Evolutionary conservation across 2,888 invertebrate species (phyloP).

Genomic region (Esperia sulphurella): DNA sequence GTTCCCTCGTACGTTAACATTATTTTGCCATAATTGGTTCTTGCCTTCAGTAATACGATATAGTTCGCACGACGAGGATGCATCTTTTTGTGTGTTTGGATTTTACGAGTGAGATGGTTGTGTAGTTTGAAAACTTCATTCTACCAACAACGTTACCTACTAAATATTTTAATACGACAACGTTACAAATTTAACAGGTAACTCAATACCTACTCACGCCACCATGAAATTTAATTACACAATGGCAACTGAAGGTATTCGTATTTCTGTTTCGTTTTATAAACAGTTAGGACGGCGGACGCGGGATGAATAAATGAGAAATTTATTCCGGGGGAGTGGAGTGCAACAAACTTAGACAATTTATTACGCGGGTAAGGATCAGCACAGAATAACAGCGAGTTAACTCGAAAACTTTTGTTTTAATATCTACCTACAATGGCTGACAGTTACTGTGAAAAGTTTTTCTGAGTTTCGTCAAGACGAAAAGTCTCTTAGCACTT

Average conservation of each 20-base stretch:
- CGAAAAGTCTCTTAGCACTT: neutral
- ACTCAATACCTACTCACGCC: neutral
- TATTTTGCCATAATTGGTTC: too few species aligned
- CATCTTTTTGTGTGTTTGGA: too few species aligned
- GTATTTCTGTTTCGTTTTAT: conserved; percentile 12
- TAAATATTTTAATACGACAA: too few species aligned
- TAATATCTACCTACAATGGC: neutral
- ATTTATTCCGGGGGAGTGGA: conserved; percentile 13
- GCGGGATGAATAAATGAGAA: conserved; percentile 14
- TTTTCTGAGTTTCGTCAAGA: neutral
- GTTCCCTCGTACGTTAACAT: too few species aligned
- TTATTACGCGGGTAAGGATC: conserved; percentile 16
- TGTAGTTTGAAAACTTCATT: too few species aligned
- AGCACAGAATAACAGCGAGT: conserved; percentile 8
- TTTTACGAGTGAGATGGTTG: too few species aligned
- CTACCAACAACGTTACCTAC: too few species aligned
- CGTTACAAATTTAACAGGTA: too few species aligned
- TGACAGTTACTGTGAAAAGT: neutral
- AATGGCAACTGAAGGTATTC: conserved; percentile 3
- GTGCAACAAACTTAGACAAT: conserved; percentile 23
- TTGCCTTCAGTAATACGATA: too few species aligned
- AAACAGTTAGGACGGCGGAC: conserved; percentile 14
- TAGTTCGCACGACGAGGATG: too few species aligned
- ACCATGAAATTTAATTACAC: conserved; percentile 5
- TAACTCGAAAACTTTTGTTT: neutral